Base-by-base conservation (phyloP, 2,888 invertebrate genomes). In the Synanthedon vespiformis region DNA sequence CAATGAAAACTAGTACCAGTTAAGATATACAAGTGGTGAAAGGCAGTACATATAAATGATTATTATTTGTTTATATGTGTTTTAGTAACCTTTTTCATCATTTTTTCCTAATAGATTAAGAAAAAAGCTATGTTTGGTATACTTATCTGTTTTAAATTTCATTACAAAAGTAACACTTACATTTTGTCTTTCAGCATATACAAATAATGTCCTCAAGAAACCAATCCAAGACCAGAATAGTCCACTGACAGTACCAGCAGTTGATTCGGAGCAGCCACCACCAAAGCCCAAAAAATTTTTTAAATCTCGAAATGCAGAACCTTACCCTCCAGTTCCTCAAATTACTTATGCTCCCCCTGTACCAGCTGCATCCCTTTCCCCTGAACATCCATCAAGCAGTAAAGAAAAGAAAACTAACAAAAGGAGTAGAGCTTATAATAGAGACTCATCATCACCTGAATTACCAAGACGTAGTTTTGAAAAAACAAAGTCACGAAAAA, bases 271-370 rank as follows among this genome's bases (percentile, higher is more conserved):
- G 53, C 80, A 85, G 60, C 80, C 88, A 54, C 84, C 90, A 60
- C 90, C 90, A 63, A 94, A 95, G 74, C 95, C 95, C 49, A 94
- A 95, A 72, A 96, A 96, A 74, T 96, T 96, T 78, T 96, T 96
- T 74, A 96, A 96, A 73, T 95, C 95, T 70, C 92, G 94, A 52
- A 94, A 94, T 78, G 89, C 91, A 16, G 91, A 91, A 60, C 83
- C 89, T 3, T 89, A 89, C 55, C 90, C 90, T 55, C 79, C 83
- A 57, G 83, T 87, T 56, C 88, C 88, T 58, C 88, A 87, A 61
- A 87, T 87, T 49, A 86, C 83, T 44, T 88, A 87, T 73, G 88
- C 88, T 54, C 87, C 88, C 52, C 84, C 87, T 49, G 81, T 79
- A 58, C 71, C 82, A 56, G 80, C 80, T 55, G 81, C 82, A 53